Percentiles rank a stretch among this genome's conserved stretches.
Evolutionary conservation across 1,140 invertebrate genomes (phyloP).

Genomic region (Euschistus heros): DNA sequence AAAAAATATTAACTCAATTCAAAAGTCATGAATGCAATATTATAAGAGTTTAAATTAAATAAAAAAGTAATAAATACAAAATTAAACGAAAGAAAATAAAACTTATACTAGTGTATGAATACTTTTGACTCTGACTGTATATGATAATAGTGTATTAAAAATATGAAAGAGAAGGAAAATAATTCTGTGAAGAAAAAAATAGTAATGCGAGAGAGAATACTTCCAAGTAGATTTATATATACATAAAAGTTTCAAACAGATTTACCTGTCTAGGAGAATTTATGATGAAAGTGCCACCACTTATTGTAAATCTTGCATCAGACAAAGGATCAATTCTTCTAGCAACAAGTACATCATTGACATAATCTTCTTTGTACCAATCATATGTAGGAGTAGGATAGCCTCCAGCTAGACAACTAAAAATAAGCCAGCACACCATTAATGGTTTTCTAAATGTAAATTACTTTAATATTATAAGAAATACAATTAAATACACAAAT

Average conservation of each 20-base stretch:
- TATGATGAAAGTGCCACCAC: constrained; percentile 84
- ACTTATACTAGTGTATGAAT: no score
- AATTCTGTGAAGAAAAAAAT: no score
- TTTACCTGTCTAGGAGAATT: constrained; percentile 63
- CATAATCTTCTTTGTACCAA: constrained; percentile 84
- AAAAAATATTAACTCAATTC: no score
- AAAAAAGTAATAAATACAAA: no score
- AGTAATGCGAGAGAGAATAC: no score
- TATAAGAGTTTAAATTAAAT: no score
- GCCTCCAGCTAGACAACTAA: constrained; percentile 69
- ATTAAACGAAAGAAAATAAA: no score
- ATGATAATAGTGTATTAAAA: no score
- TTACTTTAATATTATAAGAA: not conserved
- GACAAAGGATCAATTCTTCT: constrained; percentile 63
- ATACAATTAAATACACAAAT: not conserved
- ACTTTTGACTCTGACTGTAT: no score
- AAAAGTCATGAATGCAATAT: no score
- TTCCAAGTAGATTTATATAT: no score
- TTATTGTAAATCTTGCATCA: constrained; percentile 69
- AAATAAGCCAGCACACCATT: constrained; percentile 18
- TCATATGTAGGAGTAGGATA: constrained; percentile 83
- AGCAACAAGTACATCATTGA: constrained; percentile 59
- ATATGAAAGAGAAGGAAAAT: no score
- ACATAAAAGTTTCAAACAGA: not conserved
- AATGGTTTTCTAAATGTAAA: constrained; percentile 9